Evolutionary conservation across 2,888 invertebrate genomes (phyloP), one percentile per base, ranked within the genome.

Genomic region (Xylocampa areola): DNA sequence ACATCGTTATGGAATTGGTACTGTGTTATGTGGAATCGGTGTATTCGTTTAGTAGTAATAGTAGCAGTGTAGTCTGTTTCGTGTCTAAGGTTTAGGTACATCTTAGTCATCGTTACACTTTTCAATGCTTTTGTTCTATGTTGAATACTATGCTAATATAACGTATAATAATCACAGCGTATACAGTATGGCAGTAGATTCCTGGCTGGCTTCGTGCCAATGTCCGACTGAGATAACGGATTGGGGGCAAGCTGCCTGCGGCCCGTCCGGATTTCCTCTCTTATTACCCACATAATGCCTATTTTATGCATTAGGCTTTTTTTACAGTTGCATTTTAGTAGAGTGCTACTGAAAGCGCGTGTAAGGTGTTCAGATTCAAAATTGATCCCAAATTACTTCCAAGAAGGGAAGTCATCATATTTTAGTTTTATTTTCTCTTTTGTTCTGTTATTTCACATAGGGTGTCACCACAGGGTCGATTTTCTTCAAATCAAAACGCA

Each of bases 221-320:
- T 70, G 78, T 77, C 76, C 77, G 53, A 52, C 67, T 52, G 60
- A 78, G 85, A 85, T 84, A 84, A 81, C 73, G 77, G 74, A 85
- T 84, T 84, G 76, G 58, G 82, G 75, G 55, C 79, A 71, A 55
- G 64, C 68, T 62, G 48, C 52, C 39, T 40, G 39, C 63, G 44
- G 48, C 59, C 59, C 54, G 44, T 14, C 47, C 63, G 68, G 53
- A 68, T 74, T 71, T 70, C 63, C 73, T 48, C 73, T 60, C 40
- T 50, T 65, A 68, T 49, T 64, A 61, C 58, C 55, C 54, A 44
- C 62, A 59, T 50, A 59, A 65, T 54, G 39, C 44, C 50, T 52
- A 68, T 50, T 58, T 54, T 52, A 73, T 70, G 45, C 69, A 68
- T 41, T 68, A 23, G 16, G 5, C 21, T 45, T 39, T 39, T 54